Evolutionary conservation across 2,797 vertebrate species (phyloP), one percentile per base, ranked within the genome.

Genomic region (Enteromius thamalakanensis): DNA sequence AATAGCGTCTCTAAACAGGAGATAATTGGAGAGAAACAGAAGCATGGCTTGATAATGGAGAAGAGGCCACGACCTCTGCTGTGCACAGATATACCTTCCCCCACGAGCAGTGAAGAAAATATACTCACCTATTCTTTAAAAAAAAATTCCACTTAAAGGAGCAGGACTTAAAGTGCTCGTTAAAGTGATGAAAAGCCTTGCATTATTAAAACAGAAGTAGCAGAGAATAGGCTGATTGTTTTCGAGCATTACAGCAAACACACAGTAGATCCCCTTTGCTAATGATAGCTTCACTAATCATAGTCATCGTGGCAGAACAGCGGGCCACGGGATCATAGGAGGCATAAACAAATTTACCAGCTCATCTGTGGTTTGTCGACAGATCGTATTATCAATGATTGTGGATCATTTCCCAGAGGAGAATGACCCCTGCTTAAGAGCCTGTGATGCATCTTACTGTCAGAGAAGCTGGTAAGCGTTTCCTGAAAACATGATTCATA

Each of bases 231-330:
- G 81, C 75, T 77, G 81, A 83, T 77, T 83, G 81, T 82, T 82
- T 82, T 76, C 6, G 0, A 82, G 62, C 15, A 2, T 70, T 70
- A 45, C 74, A 19, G 67, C 82, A 83, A 71, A 78, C 67, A 64
- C 40, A 71, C 19, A 49, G 65, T 40, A 78, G 67, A 83, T 78
- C 67, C 42, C 53, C 14, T 47, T 58, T 45, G 74, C 81, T 83
- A 83, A 83, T 83, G 82, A 83, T 71, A 83, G 29, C 75, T 77
- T 69, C 67, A 78, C 82, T 78, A 78, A 83, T 83, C 82, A 83
- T 21, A 83, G 75, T 71, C 75, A 78, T 78, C 15, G 14, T 42
- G 37, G 65, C 40, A 60, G 40, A 70, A 60, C 74, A 45, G 21
- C 29, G 15, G 14, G 65, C 74, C 65, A 23, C 65, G 12, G 51